Conservation (phyloP, 2,888 invertebrate species). For the Chalcosyrphus nemorum region DNA sequence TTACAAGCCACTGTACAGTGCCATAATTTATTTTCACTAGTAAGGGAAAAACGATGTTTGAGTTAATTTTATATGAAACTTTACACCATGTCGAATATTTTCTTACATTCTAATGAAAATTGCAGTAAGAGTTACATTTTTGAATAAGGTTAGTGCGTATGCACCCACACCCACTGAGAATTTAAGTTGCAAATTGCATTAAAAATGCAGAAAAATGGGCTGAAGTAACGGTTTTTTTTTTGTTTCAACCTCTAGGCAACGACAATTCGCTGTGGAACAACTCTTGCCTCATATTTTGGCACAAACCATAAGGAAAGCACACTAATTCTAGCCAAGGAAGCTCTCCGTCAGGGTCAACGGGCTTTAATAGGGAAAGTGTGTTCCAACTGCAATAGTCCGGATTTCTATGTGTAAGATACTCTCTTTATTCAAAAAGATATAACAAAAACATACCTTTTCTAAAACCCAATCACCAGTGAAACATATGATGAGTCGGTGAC, state of each 20-base stretch:
- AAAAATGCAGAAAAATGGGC: no score
- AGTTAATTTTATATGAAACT: no score
- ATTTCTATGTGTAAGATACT: constrained; percentile 79
- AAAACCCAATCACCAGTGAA: constrained; percentile 83
- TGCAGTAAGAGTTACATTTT: no score
- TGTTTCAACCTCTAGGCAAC: constrained; percentile 84
- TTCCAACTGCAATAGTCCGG: constrained; percentile 80
- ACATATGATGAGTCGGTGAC: constrained; percentile 85
- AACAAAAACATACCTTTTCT: background rate
- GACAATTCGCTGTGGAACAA: constrained; percentile 90
- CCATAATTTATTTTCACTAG: no score
- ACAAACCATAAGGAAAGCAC: constrained; percentile 89
- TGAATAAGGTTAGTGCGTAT: no score
- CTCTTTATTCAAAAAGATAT: background rate
- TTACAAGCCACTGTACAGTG: no score
- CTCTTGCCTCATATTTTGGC: constrained; percentile 94
- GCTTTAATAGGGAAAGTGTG: constrained; percentile 93
- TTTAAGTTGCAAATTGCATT: no score
- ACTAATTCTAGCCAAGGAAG: constrained; percentile 87
- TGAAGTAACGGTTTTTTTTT: background rate
- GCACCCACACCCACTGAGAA: no score
- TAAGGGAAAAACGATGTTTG: no score
- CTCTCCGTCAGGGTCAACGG: constrained; percentile 87
- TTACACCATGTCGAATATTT: no score
- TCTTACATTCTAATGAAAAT: no score